Evolutionary conservation across 2,888 invertebrate species (phyloP).

Genomic region (Lamellibrachia satsuma): DNA sequence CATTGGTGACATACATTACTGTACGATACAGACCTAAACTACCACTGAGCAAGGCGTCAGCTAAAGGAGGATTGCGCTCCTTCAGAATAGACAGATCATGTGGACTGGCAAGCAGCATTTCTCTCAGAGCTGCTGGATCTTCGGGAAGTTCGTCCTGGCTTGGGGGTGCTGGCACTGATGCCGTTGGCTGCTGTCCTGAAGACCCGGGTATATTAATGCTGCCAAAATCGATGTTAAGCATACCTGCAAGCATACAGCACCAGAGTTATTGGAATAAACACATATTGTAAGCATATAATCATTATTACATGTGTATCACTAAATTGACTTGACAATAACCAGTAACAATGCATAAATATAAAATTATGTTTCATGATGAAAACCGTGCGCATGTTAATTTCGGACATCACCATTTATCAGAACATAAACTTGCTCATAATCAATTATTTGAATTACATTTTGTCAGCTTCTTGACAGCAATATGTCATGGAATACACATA

Average conservation of each 20-base stretch:
- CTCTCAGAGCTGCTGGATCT: slow-evolving; percentile 55
- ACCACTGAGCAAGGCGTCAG: slow-evolving; percentile 88
- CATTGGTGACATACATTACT: not conserved
- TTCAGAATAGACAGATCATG: slow-evolving; percentile 88
- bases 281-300: no score
- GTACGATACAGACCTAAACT: slow-evolving; percentile 71
- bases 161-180: slow-evolving; percentile 13
- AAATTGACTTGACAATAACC: no score
- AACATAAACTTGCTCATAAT: no score
- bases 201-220: slow-evolving; percentile 78
- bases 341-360: no score
- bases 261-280: not conserved
- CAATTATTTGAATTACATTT: no score
- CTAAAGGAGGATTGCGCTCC: slow-evolving; percentile 91
- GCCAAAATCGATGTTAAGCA: slow-evolving; percentile 80
- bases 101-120: slow-evolving; percentile 76
- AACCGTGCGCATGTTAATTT: no score
- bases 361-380: no score
- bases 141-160: slow-evolving; percentile 37
- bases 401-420: no score
- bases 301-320: no score
- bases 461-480: no score
- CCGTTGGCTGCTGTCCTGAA: slow-evolving; percentile 40
- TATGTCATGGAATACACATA: no score
- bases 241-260: slow-evolving; percentile 8